Conservation (phyloP, 2,113 vertebrate species). For the Azemiops feae region DNA sequence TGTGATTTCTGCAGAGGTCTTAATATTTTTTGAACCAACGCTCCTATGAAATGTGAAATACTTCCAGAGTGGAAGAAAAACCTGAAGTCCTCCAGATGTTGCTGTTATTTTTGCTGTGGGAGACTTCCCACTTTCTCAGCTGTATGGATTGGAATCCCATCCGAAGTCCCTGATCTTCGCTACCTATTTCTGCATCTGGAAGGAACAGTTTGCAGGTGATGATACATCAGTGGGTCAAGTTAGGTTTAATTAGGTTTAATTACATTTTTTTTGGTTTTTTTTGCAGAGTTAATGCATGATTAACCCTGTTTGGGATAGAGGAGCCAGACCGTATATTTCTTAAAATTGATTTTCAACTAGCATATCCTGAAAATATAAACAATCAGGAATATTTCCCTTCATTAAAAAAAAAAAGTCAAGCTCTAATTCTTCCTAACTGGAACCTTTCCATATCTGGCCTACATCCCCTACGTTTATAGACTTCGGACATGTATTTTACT, state of each 20-base stretch:
- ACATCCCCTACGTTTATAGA: slow-evolving; percentile 23
- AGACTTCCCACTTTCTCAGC: neutral
- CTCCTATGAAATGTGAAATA: neutral
- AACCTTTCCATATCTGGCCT: slow-evolving; percentile 30
- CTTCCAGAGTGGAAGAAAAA: neutral
- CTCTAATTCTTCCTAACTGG: slow-evolving; percentile 22
- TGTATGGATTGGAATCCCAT: neutral
- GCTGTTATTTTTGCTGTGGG: neutral
- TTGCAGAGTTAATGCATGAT: neutral
- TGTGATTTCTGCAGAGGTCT: neutral
- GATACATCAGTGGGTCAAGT: neutral
- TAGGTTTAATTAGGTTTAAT: neutral
- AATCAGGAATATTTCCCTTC: slow-evolving; percentile 16
- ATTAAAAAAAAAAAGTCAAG: slow-evolving; percentile 12
- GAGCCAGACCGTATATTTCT: neutral
- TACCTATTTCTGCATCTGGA: neutral
- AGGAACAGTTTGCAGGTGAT: neutral
- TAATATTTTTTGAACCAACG: neutral
- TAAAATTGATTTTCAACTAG: neutral
- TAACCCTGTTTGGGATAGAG: neutral
- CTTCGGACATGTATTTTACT: slow-evolving; percentile 44
- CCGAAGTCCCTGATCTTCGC: neutral
- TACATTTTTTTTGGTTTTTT: no score
- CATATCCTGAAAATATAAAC: neutral
- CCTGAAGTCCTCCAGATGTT: neutral